These are phyloP conservation scores for Beaufortia kweichowensis DNA, from an alignment of 2,113 vertebrate species.

Conservation along the genomic window DNA sequence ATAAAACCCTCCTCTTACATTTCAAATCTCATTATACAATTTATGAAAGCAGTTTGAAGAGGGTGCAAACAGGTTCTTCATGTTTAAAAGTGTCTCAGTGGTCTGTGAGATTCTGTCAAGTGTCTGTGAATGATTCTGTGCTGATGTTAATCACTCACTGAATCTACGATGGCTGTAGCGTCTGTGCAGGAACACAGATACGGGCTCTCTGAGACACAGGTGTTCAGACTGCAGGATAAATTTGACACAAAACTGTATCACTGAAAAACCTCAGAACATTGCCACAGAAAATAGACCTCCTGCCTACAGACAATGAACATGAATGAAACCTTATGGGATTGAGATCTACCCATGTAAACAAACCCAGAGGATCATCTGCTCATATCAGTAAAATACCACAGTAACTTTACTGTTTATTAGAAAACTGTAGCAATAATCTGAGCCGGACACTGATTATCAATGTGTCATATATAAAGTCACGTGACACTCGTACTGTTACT, in stretches of 20 bases:
- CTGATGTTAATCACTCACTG: constrained; percentile 60
- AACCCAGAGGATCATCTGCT: neutral
- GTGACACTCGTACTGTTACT: too few species aligned
- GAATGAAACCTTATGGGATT: neutral
- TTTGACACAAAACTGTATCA: neutral
- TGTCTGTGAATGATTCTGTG: neutral
- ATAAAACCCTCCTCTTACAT: too few species aligned
- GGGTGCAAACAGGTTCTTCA: too few species aligned
- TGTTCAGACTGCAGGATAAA: constrained; percentile 66
- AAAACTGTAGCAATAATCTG: neutral
- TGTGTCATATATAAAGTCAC: too few species aligned
- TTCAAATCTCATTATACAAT: too few species aligned
- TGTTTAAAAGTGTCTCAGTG: neutral
- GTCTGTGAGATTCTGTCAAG: too few species aligned
- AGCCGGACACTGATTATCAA: too few species aligned
- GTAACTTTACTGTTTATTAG: neutral
- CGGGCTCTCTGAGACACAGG: constrained; percentile 64
- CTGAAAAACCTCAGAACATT: neutral
- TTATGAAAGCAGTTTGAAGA: too few species aligned
- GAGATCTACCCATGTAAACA: neutral
- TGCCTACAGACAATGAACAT: neutral
- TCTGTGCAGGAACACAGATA: constrained; percentile 63
- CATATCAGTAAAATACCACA: neutral
- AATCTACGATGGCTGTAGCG: constrained; percentile 65
- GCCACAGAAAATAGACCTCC: neutral